phyloP scores from a whole-genome alignment of 2,888 invertebrate species.

The Drosophila recens region DNA sequence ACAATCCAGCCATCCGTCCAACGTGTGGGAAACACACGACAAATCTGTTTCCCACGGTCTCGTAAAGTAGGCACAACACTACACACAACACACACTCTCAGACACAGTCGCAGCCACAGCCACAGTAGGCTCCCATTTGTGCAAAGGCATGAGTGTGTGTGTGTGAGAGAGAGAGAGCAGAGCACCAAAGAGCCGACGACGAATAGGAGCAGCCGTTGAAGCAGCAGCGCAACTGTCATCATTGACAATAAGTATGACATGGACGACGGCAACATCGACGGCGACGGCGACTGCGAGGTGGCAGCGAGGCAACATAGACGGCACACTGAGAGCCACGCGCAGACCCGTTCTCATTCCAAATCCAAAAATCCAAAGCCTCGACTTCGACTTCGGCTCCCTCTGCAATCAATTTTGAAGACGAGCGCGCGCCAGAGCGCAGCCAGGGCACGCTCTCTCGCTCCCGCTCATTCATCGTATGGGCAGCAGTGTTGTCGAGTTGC shows the following conservation, averaged over 20 bases:
- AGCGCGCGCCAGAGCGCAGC: constrained; percentile 77
- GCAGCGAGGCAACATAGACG: constrained; percentile 51
- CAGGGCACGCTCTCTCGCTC: constrained; percentile 67
- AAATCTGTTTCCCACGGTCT: constrained; percentile 86
- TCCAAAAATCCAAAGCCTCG: constrained; percentile 47
- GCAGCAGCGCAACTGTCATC: constrained; percentile 82
- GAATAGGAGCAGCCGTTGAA: constrained; percentile 75
- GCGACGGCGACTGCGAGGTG: constrained; percentile 12
- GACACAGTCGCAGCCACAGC: constrained; percentile 50
- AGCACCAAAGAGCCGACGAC: constrained; percentile 68
- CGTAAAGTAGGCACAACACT: constrained; percentile 82
- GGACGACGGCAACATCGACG: constrained; percentile 54
- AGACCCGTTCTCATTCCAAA: constrained; percentile 60
- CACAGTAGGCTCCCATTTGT: constrained; percentile 65
- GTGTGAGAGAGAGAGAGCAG: constrained; percentile 43
- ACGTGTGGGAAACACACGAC: constrained; percentile 86
- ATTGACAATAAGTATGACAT: constrained; percentile 85
- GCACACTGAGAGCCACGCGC: constrained; percentile 77
- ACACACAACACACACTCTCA: constrained; percentile 59
- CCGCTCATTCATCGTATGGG: constrained; percentile 35
- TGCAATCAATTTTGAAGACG: constrained; percentile 78
- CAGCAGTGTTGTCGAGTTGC: constrained; percentile 26
- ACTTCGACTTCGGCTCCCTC: constrained; percentile 55
- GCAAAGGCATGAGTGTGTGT: constrained; percentile 41
- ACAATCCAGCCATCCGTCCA: constrained; percentile 85